These are phyloP conservation scores for Phalangium opilio DNA, from an alignment of 2,888 invertebrate species.

Conservation along the genomic window DNA sequence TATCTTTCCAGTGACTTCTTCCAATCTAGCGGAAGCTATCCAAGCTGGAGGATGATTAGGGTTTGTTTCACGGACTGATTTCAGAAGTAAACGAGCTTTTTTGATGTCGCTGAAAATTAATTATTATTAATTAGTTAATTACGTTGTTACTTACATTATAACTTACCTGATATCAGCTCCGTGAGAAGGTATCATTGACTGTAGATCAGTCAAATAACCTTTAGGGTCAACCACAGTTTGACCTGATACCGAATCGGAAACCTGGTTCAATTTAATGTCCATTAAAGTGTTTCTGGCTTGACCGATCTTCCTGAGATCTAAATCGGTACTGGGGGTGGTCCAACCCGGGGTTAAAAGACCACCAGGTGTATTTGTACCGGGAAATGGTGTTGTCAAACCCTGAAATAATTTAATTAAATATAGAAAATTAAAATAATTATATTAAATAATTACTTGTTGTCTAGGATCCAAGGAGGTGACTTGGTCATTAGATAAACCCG, in stretches of 20 bases:
- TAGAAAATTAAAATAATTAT: not conserved
- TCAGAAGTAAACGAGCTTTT: slow-evolving; percentile 81
- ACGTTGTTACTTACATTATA: too few species aligned
- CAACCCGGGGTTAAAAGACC: slow-evolving; percentile 55
- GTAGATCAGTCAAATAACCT: slow-evolving; percentile 96
- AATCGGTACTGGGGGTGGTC: slow-evolving; percentile 55
- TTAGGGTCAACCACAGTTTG: slow-evolving; percentile 99
- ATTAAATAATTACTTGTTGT: slow-evolving; percentile 20
- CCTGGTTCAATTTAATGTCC: slow-evolving; percentile 95
- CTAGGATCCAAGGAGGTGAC: slow-evolving; percentile 59
- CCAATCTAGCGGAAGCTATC: slow-evolving; percentile 95
- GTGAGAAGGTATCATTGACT: slow-evolving; percentile 97
- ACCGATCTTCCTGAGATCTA: slow-evolving; percentile 95
- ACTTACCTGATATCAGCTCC: slow-evolving; percentile 81
- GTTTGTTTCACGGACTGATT: slow-evolving; percentile 90
- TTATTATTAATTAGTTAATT: slow-evolving; percentile 2
- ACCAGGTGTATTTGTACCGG: slow-evolving; percentile 24
- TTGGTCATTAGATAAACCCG: slow-evolving; percentile 48
- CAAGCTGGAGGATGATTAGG: slow-evolving; percentile 99
- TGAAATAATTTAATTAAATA: slow-evolving; percentile 15
- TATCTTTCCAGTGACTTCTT: slow-evolving; percentile 92
- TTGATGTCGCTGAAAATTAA: slow-evolving; percentile 58
- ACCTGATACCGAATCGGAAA: slow-evolving; percentile 94
- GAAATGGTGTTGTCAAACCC: slow-evolving; percentile 48
- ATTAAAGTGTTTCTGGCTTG: slow-evolving; percentile 97